Evolutionary conservation across 1,140 invertebrate genomes (phyloP).

Genomic region (Cyclargus thomasi): DNA sequence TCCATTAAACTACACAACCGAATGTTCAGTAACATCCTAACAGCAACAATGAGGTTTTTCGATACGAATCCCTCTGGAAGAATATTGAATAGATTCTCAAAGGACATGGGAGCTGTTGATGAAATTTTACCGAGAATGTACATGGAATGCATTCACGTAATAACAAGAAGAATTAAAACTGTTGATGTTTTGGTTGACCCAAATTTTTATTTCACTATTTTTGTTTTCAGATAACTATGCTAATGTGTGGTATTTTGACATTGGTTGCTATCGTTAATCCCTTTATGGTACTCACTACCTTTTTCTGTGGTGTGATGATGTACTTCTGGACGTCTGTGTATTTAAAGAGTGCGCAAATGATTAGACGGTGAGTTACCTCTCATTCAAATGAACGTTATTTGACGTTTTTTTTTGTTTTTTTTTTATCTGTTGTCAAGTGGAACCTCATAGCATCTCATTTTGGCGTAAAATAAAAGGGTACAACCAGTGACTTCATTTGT

Average conservation of each 20-base stretch:
- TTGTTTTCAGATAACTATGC: slow-evolving; percentile 73
- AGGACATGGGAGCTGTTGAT: slow-evolving; percentile 90
- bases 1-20: slow-evolving; percentile 87
- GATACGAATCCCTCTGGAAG: slow-evolving; percentile 88
- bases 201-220: too few relatives aligned
- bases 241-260: slow-evolving; percentile 74
- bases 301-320: slow-evolving; percentile 81
- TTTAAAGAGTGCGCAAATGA: slow-evolving; percentile 84
- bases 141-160: slow-evolving; percentile 82
- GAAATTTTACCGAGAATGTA: slow-evolving; percentile 85
- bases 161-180: neutral
- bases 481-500: too few relatives aligned
- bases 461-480: slow-evolving; percentile 51
- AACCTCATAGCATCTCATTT: too few relatives aligned
- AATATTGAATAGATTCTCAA: slow-evolving; percentile 90
- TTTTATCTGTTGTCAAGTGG: too few relatives aligned
- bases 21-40: slow-evolving; percentile 89
- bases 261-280: slow-evolving; percentile 83
- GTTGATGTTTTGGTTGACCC: too few relatives aligned
- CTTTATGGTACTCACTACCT: slow-evolving; percentile 81
- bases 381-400: too few relatives aligned
- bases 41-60: slow-evolving; percentile 91
- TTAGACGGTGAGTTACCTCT: slow-evolving; percentile 77
- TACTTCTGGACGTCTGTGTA: slow-evolving; percentile 83
- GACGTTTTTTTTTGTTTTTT: too few relatives aligned